Conservation (phyloP, 2,888 invertebrate species). For the Agrenia bidenticulata region DNA sequence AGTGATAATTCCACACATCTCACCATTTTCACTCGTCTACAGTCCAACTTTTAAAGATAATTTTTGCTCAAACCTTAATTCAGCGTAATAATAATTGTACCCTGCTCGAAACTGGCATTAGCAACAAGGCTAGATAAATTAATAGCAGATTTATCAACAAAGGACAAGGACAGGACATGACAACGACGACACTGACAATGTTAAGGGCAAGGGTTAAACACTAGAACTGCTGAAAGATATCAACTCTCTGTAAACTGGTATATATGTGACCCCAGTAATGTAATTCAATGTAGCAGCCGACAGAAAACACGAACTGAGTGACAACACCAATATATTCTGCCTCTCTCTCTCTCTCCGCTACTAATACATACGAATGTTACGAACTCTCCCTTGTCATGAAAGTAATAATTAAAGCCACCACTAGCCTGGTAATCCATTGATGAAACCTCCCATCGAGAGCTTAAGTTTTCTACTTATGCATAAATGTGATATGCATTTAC, state of each 20-base stretch:
- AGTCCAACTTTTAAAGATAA: too few relatives aligned
- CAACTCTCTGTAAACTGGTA: neutral
- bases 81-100: too few relatives aligned
- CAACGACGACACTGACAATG: neutral
- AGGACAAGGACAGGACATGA: conserved; percentile 2
- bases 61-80: too few relatives aligned
- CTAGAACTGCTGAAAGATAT: conserved; percentile 5
- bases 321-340: conserved; percentile 40
- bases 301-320: conserved; percentile 27
- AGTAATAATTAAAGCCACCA: conserved; percentile 45
- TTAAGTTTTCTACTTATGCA: conserved; percentile 33
- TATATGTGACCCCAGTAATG: too few relatives aligned
- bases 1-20: too few relatives aligned
- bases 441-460: conserved; percentile 41
- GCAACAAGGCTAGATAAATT: too few relatives aligned
- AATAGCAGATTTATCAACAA: too few relatives aligned
- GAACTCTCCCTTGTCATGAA: conserved; percentile 33
- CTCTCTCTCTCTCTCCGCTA: neutral
- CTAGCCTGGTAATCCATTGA: conserved; percentile 41
- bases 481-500: conserved; percentile 18
- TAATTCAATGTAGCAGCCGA: neutral
- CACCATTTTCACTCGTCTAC: too few relatives aligned
- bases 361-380: neutral
- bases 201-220: conserved; percentile 9
- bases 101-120: too few relatives aligned